These are phyloP conservation scores for Dermatemys mawii DNA, from an alignment of 2,113 vertebrate species.

Conservation along the genomic window DNA sequence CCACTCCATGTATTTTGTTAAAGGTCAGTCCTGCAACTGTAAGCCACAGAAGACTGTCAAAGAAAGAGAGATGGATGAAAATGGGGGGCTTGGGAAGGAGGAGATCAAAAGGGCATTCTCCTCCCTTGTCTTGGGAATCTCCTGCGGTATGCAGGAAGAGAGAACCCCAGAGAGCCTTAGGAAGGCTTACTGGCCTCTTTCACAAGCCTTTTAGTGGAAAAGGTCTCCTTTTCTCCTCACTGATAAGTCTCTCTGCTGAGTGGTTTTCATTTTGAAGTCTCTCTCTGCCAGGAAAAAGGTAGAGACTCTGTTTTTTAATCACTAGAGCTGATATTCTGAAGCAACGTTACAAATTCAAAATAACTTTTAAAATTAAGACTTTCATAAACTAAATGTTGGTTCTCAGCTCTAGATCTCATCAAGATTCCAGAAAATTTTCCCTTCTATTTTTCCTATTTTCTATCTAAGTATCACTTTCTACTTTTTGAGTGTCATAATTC, in stretches of 20 bases:
- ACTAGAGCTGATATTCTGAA: background rate
- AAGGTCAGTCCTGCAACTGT: background rate
- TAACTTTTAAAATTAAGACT: background rate
- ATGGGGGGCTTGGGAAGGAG: background rate
- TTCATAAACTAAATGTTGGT: background rate
- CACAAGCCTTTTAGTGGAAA: background rate
- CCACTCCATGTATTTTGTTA: background rate
- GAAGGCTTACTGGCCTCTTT: conserved; percentile 3
- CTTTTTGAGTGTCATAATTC: background rate
- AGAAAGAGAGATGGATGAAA: background rate
- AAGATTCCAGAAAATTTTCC: background rate
- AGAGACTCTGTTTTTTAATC: background rate
- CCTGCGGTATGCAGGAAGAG: background rate
- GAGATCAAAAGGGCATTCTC: background rate
- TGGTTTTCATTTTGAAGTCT: background rate
- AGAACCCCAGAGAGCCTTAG: background rate
- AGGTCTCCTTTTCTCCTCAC: conserved; percentile 15
- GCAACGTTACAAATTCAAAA: background rate
- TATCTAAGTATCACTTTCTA: too few species aligned
- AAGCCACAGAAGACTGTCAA: background rate
- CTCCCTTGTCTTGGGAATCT: background rate
- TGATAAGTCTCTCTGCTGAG: background rate
- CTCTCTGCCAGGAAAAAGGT: background rate
- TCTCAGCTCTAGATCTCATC: background rate
- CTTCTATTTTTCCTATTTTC: too few species aligned